Percentiles rank a stretch among this genome's conserved stretches.
These are phyloP conservation scores for Furcifer pardalis DNA, from an alignment of 2,797 vertebrate species.

Conservation along the genomic window DNA sequence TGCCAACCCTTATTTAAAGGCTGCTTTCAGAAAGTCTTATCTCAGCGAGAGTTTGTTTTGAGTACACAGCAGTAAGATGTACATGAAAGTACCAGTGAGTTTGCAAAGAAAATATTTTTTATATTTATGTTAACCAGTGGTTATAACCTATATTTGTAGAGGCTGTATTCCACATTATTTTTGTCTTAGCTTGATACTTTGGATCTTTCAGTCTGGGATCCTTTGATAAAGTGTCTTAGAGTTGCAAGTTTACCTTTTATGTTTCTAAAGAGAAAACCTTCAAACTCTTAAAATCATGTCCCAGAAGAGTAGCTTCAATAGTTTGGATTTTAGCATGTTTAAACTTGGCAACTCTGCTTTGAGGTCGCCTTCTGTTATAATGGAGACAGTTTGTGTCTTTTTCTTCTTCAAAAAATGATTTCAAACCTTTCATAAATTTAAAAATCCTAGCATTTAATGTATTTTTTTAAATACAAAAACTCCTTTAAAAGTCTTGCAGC, in stretches of 20 bases:
- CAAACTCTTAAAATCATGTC: neutral
- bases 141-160: neutral
- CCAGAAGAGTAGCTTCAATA: neutral
- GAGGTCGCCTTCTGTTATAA: neutral
- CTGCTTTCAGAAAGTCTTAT: too few species aligned
- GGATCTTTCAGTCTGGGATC: neutral
- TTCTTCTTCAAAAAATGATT: neutral
- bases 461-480: neutral
- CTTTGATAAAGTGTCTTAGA: neutral
- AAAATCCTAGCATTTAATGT: neutral
- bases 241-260: neutral
- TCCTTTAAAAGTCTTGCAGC: neutral
- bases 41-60: too few species aligned
- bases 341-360: neutral
- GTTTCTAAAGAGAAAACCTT: neutral
- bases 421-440: conserved; percentile 5
- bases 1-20: too few species aligned
- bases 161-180: neutral
- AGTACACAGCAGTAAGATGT: too few species aligned
- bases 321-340: conserved; percentile 10
- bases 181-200: neutral
- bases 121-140: too few species aligned
- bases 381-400: too few species aligned
- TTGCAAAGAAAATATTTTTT: too few species aligned
- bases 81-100: too few species aligned